Evolutionary conservation across 2,113 vertebrate species (phyloP).

Genomic region (Axis porcinus): DNA sequence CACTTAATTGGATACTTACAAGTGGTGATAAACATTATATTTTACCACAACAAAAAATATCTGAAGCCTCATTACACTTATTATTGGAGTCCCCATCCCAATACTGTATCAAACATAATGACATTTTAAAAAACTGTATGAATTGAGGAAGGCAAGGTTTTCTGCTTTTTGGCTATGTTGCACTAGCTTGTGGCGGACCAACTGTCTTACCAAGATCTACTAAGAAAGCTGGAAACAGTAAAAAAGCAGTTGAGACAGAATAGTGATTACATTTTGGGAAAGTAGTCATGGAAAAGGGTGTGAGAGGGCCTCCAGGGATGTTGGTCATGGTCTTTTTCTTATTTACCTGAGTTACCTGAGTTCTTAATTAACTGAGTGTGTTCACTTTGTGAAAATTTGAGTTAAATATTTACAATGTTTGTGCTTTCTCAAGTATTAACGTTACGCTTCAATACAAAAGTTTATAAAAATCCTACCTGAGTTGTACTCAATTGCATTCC

Average conservation of each 20-base stretch:
- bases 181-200: not conserved
- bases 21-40: not conserved
- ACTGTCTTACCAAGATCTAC: not conserved
- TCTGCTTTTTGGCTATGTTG: not conserved
- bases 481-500: not conserved
- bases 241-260: not conserved
- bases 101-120: not conserved
- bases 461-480: not conserved
- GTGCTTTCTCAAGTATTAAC: not conserved
- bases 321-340: not conserved
- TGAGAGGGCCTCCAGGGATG: not conserved
- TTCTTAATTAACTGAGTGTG: not conserved
- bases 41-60: not conserved
- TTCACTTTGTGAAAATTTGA: not conserved
- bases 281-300: not conserved
- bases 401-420: not conserved
- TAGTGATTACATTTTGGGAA: not conserved
- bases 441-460: not conserved
- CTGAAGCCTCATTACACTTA: not conserved
- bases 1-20: not conserved
- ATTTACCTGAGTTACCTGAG: not conserved
- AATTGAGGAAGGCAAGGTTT: not conserved
- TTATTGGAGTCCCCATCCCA: not conserved
- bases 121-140: not conserved
- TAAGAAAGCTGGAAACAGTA: not conserved